Base-by-base conservation (phyloP, 2,888 invertebrate genomes). In the Carabus problematicus region DNA sequence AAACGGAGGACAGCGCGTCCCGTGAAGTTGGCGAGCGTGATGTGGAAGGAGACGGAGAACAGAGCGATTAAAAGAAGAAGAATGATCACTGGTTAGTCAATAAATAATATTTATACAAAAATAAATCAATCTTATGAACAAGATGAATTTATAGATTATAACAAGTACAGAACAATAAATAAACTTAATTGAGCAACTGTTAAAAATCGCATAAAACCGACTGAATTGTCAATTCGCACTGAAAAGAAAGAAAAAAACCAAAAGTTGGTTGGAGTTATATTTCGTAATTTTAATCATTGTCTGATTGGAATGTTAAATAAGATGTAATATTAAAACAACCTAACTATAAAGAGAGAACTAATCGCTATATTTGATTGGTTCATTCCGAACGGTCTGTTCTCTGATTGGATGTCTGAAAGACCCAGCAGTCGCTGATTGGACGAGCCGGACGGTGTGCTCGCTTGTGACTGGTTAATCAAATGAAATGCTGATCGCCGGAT, bases 1-100 rank as follows among this genome's bases (percentile, higher is more conserved):
- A 86, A 77, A 86, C 86, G 0, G 86, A 86, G 73, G 86, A 86
- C 72, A 85, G 85, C 66, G 83, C 82, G 71, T 82, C 84, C 43
- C 79, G 82, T 49, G 85, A 85, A 73, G 85, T 85, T 56, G 84
- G 84, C 16, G 86, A 86, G 72, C 82, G 83, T 69, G 86, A 85
- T 71, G 84, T 84, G 40, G 86, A 86, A 75, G 86, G 85, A 47
- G 86, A 86, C 75, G 85, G 84, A 72, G 86, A 86, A 76, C 85
- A 85, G 73, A 86, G 86, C 78, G 86, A 86, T 78, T 83, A 80
- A 81, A 60, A 12, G 8, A 47, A 47, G 12, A 47, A 47, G 7
- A 14, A 47, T 11, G 8, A 47, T 16, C 16, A 47, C 47, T 14
- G 16, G 7, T n/a, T 14, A 47, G 47, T 47, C 47, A 47, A 47